Evolutionary conservation across 2,797 vertebrate species (phyloP).

Genomic region (Pantherophis vulpinus): DNA sequence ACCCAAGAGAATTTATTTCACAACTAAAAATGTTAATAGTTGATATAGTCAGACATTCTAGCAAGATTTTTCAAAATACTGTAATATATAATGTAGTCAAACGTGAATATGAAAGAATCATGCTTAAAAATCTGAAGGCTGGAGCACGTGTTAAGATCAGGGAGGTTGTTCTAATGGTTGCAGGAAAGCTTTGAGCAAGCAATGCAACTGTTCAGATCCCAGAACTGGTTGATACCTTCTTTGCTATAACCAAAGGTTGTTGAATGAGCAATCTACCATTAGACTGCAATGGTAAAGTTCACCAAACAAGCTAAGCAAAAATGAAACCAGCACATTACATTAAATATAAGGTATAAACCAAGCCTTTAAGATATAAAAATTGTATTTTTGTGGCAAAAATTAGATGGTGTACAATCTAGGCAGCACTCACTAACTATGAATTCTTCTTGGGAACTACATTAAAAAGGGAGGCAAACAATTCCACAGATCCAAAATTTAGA

Average conservation of each 20-base stretch:
- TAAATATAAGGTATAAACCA: neutral
- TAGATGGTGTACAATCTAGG: neutral
- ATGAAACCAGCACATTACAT: neutral
- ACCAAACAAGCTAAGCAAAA: neutral
- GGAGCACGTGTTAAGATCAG: neutral
- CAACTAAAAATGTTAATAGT: neutral
- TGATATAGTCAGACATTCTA: neutral
- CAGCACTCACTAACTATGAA: neutral
- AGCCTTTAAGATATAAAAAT: neutral
- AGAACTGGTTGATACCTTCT: neutral
- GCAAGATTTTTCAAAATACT: neutral
- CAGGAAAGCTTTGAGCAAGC: neutral
- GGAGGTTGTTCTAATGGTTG: neutral
- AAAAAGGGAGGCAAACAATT: neutral
- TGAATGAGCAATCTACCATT: neutral
- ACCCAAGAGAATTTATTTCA: neutral
- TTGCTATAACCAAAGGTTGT: neutral
- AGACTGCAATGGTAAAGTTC: neutral
- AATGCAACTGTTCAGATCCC: neutral
- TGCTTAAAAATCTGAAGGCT: neutral
- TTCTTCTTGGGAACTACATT: neutral
- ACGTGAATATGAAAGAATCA: neutral
- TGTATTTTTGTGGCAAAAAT: neutral
- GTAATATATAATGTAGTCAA: neutral
- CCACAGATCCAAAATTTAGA: neutral